phyloP scores from a whole-genome alignment of 2,888 invertebrate genomes.

The Agriopis leucophaearia region DNA sequence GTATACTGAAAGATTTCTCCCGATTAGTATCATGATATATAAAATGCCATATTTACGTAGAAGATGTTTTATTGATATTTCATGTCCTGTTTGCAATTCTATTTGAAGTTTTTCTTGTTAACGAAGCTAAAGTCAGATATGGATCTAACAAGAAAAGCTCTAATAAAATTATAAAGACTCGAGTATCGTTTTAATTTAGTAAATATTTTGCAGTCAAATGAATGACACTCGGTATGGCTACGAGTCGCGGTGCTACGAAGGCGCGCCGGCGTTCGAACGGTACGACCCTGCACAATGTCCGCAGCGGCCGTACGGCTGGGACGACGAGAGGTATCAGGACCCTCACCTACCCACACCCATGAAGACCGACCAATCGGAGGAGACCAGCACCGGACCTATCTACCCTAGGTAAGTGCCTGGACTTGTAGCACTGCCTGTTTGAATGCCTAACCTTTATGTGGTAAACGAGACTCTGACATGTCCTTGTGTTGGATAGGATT shows the following conservation, averaged over 20 bases:
- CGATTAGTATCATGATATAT: too few relatives aligned
- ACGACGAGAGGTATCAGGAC: slow-evolving; percentile 87
- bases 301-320: slow-evolving; percentile 83
- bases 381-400: slow-evolving; percentile 89
- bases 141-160: not conserved
- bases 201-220: slow-evolving; percentile 77
- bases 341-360: slow-evolving; percentile 86
- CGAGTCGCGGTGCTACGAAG: slow-evolving; percentile 83
- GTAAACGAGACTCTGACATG: slow-evolving; percentile 74
- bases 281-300: slow-evolving; percentile 84
- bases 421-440: slow-evolving; percentile 49
- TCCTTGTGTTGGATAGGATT: slow-evolving; percentile 15
- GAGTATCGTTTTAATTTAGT: not conserved
- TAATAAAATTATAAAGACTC: not conserved
- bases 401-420: slow-evolving; percentile 90
- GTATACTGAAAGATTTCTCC: too few relatives aligned
- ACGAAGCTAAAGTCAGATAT: too few relatives aligned
- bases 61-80: too few relatives aligned
- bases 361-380: slow-evolving; percentile 90
- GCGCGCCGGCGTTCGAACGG: slow-evolving; percentile 83
- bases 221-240: slow-evolving; percentile 86
- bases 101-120: too few relatives aligned
- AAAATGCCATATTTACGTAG: too few relatives aligned
- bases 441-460: slow-evolving; percentile 63
- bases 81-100: too few relatives aligned